Evolutionary conservation across 1,140 invertebrate genomes (phyloP), one percentile per base, ranked within the genome.

Genomic region (Atta cephalotes): DNA sequence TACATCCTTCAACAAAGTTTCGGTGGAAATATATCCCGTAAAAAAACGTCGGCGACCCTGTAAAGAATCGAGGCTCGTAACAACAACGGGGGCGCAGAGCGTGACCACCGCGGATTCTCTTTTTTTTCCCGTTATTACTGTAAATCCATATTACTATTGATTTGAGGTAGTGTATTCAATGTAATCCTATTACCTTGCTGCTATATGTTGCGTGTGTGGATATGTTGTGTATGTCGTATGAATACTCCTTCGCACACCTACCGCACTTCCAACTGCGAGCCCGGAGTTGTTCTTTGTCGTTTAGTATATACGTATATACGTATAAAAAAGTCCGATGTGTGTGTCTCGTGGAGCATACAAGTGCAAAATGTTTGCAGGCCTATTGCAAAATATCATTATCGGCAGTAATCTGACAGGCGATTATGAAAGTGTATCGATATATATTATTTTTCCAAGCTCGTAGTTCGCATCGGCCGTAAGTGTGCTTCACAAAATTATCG

Each of bases 161-260:
- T 93, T 92, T 95, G 94, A 95, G 94, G 94, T 95, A 95, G 94
- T 93, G 93, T 92, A 91, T 92, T 93, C 89, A 93, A 92, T 94
- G 93, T 94, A 94, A 94, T 92, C 93, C 93, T 95, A 94, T 94
- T 93, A 93, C 89, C 92, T 93, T 93, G 92, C 92, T 94, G 93
- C 94, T 95, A 94, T 94, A 92, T 92, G 92, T 93, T 93, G 88
- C 93, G 92, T 94, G 93, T 93, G 93, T 93, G 94, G 94, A 95
- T 95, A 93, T 93, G 87, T 93, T 70, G 65, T 81, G 39, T 80
- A 51, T 51, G 70, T 93, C 92, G 80, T 90, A 92, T 93, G 91
- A 94, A 90, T 91, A 91, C 87, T 74, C 91, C 70, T 90, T 92
- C 70, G 51, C 88, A 92, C 91, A 91, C 91, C 92, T 92, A 88